Evolutionary conservation across 2,888 invertebrate genomes (phyloP).

Genomic region (Petrophora chlorosata): DNA sequence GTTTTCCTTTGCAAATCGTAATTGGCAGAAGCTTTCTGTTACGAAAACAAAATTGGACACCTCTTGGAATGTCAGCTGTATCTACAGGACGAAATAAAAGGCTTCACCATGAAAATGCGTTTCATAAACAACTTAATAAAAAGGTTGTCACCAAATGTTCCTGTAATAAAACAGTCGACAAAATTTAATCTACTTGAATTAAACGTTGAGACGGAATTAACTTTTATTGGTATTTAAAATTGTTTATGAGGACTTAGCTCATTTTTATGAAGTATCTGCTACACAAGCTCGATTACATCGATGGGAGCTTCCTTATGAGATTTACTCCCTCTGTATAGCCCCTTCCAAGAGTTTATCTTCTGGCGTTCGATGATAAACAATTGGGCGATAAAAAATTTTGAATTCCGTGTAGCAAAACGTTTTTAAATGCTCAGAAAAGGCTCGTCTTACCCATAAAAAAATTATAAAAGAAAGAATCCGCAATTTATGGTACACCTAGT

Average conservation of each 20-base stretch:
- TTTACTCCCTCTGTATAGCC: conserved; percentile 36
- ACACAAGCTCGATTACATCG: conserved; percentile 41
- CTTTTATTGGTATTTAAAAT: conserved; percentile 31
- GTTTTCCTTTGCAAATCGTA: conserved; percentile 36
- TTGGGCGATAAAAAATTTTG: background rate
- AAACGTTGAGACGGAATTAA: conserved; percentile 29
- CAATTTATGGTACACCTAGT: too few relatives aligned
- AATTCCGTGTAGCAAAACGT: too few relatives aligned
- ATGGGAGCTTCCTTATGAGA: conserved; percentile 48
- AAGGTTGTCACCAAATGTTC: background rate
- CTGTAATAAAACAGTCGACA: conserved; percentile 10
- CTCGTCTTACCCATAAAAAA: too few relatives aligned
- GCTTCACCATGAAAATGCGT: background rate
- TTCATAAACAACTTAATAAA: background rate
- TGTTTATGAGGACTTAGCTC: conserved; percentile 28
- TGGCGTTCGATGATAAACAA: background rate
- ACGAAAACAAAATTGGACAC: conserved; percentile 24
- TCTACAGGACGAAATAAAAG: background rate
- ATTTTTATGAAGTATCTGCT: conserved; percentile 38
- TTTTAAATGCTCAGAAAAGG: too few relatives aligned
- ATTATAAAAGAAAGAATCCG: too few relatives aligned
- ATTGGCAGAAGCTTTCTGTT: conserved; percentile 23
- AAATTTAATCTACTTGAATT: conserved; percentile 23
- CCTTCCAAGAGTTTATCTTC: background rate
- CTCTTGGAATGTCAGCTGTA: conserved; percentile 4